phyloP scores from a whole-genome alignment of 2,888 invertebrate genomes.

The Plebejus melissa region DNA sequence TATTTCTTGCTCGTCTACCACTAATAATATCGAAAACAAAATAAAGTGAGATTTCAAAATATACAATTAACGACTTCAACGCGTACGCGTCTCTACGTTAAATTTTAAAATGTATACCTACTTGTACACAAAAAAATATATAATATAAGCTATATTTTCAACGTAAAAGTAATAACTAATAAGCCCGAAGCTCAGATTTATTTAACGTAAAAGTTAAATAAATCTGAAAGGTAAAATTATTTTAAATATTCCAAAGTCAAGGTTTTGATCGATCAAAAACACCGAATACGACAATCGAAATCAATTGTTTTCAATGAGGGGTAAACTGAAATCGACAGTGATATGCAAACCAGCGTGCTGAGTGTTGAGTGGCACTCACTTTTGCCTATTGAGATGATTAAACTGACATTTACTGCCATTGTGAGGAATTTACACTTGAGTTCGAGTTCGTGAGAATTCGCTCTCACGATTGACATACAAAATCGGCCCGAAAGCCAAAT shows the following conservation, averaged over 20 bases:
- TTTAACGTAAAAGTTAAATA: background rate
- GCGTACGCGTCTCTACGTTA: background rate
- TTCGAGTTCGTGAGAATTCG: conserved; percentile 30
- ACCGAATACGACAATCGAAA: background rate
- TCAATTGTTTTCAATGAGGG: conserved; percentile 25
- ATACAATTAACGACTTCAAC: background rate
- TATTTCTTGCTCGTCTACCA: no score
- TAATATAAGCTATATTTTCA: no score
- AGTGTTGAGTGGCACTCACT: conserved; percentile 51
- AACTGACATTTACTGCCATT: conserved; percentile 61
- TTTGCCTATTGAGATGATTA: conserved; percentile 47
- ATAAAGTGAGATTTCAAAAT: background rate
- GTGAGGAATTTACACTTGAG: conserved; percentile 45
- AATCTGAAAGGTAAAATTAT: background rate
- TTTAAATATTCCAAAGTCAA: conserved; percentile 3
- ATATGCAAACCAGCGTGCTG: conserved; percentile 69
- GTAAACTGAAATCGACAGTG: conserved; percentile 47
- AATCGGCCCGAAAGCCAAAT: background rate
- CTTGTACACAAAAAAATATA: no score
- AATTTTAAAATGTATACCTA: background rate
- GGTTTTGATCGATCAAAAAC: conserved; percentile 16
- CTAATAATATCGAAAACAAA: background rate
- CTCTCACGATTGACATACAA: conserved; percentile 7
- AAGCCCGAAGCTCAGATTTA: background rate
- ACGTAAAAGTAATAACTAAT: background rate